These are phyloP conservation scores for Pogoniulus pusillus DNA, from an alignment of 2,797 vertebrate genomes.

Conservation along the genomic window DNA sequence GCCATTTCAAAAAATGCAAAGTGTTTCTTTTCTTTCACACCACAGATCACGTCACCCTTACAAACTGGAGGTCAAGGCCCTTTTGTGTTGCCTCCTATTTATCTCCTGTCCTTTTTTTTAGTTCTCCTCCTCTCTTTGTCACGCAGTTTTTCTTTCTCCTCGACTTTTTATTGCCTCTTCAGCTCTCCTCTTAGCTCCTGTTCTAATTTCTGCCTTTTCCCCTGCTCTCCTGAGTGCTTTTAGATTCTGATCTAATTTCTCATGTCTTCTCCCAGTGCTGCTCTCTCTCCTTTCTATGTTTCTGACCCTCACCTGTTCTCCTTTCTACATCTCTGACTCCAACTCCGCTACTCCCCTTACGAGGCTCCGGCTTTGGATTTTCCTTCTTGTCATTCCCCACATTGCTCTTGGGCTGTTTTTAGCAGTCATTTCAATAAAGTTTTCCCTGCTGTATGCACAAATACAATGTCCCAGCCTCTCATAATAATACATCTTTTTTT, in stretches of 20 bases:
- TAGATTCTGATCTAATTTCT: conserved; percentile 80
- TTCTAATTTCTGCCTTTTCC: conserved; percentile 80
- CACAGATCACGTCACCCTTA: conserved; percentile 49
- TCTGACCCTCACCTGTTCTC: conserved; percentile 74
- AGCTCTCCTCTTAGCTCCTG: conserved; percentile 77
- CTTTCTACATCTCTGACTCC: conserved; percentile 59
- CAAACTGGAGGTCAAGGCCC: conserved; percentile 53
- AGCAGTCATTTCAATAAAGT: conserved; percentile 25
- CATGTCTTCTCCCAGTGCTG: conserved; percentile 77
- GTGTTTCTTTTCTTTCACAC: conserved; percentile 65
- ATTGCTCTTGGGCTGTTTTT: not conserved
- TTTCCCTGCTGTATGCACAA: conserved; percentile 48
- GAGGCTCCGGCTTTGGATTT: conserved; percentile 2
- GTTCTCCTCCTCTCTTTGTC: conserved; percentile 55
- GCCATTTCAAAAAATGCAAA: conserved; percentile 72
- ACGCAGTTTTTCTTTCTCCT: conserved; percentile 67
- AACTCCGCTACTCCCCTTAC: conserved; percentile 10
- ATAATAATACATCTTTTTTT: conserved; percentile 34
- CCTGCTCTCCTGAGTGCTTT: conserved; percentile 76
- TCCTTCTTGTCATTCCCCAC: not conserved
- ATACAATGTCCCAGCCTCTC: conserved; percentile 48
- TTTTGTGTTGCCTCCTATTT: conserved; percentile 53
- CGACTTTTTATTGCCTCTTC: conserved; percentile 73
- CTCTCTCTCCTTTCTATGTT: conserved; percentile 75
- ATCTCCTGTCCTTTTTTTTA: conserved; percentile 63